Conservation (phyloP, 2,888 invertebrate species). For the Melanchra persicariae region DNA sequence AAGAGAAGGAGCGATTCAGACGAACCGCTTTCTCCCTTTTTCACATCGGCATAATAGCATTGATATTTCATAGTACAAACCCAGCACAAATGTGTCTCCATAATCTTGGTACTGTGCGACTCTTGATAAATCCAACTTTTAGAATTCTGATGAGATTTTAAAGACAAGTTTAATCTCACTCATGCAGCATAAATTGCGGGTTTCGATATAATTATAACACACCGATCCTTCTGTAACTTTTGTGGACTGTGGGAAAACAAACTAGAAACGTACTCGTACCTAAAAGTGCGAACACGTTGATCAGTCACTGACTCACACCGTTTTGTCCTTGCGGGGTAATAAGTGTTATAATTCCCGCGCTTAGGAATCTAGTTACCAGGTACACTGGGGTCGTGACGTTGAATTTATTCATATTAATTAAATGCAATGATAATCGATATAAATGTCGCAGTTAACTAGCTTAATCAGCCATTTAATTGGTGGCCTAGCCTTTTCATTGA, state of each 20-base stretch:
- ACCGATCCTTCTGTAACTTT: background rate
- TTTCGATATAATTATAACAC: background rate
- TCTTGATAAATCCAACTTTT: background rate
- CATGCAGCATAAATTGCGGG: background rate
- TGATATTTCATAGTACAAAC: background rate
- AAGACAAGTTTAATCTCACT: background rate
- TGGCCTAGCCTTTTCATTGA: too few relatives aligned
- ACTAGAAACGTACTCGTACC: background rate
- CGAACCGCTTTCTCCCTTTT: too few relatives aligned
- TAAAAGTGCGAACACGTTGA: slow-evolving; percentile 5
- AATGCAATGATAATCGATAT: background rate
- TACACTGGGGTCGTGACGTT: background rate
- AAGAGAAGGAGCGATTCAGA: background rate
- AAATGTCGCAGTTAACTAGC: too few relatives aligned
- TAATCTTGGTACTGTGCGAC: background rate
- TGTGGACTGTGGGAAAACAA: background rate
- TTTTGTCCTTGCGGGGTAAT: slow-evolving; percentile 12
- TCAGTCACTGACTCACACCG: background rate
- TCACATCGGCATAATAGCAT: too few relatives aligned
- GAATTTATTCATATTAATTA: slow-evolving; percentile 9
- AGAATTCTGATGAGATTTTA: background rate
- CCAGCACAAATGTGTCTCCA: background rate
- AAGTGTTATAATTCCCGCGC: slow-evolving; percentile 10
- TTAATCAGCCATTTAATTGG: too few relatives aligned
- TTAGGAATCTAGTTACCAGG: slow-evolving; percentile 6